Evolutionary conservation across 2,113 vertebrate species (phyloP), one percentile per base, ranked within the genome.

Genomic region (Ascaphus truei): DNA sequence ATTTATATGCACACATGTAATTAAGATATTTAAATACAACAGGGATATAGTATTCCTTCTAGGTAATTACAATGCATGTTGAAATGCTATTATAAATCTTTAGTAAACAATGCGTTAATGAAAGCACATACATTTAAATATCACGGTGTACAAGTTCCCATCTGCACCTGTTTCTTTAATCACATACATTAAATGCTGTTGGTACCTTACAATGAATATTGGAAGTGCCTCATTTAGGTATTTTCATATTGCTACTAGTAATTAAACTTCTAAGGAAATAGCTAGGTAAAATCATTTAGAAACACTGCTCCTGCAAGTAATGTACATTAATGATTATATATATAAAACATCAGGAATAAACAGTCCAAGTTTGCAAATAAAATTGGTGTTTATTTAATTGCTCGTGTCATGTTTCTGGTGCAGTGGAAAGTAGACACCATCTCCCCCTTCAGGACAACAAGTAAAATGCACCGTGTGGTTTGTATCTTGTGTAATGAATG

Each of bases 361-460:
- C n/a, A n/a, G n/a, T n/a, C 16, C 16, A 45, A 45, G 5, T 10
- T 1, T 45, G 41, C 9, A 45, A 45, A 16, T 18, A 45, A 3
- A 45, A 2, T n/a, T n/a, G n/a, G n/a, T n/a, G n/a, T n/a, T n/a
- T n/a, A 30, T 43, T 26, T 66, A 66, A 25, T 41, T 22, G 34
- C 37, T 27, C 30, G 8, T 33, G 18, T 12, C n/a, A n/a, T 25
- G 30, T 26, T 65, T 39, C 15, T 18, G 11, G 27, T 3, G 11
- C 11, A 23, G 31, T 20, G n/a, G 33, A 16, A 30, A 34, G 45
- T 29, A 61, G 33, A 16, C 55, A 31, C 33, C 20, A 30, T 3
- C 16, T 37, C 67, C 67, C 67, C 67, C 67, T 43, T 9, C 56
- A 71, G 67, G 67, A 8, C 26, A 39, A 18, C 30, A 29, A 9